Base-by-base conservation (phyloP, 2,888 invertebrate species). In the Euzophera pinguis region DNA sequence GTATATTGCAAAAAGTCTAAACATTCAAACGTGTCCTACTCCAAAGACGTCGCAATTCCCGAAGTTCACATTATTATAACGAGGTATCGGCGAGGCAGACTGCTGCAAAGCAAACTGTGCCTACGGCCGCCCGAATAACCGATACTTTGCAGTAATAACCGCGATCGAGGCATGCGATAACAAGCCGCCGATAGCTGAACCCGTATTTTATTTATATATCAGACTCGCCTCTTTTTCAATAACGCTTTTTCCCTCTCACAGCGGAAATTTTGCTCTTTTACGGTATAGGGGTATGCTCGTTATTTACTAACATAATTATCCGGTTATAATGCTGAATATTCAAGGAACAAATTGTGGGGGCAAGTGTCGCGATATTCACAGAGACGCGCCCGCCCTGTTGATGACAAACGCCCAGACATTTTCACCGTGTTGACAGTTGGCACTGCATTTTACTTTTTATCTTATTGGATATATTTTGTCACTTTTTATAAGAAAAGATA, bases 1-100 rank as follows among this genome's bases (percentile, higher is more conserved):
- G 52, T 37, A 54, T 53, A 53, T 50, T 53, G 47, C 60, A 61
- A 67, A 65, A 67, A 71, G 69, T 63, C 57, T 56, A 63, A 70
- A 63, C 64, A 67, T 78, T 75, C 67, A 69, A 72, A 65, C 65
- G 70, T 54, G 65, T 67, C 71, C 82, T 67, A 75, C 88, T 89
- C 88, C 71, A 75, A 74, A 77, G 86, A 83, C 78, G 81, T 78
- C 84, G 75, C 79, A 80, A 79, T 84, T 81, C 89, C 79, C 80
- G 82, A 86, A 86, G 88, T 89, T 90, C 89, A 88, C 88, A 89
- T 90, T 90, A 89, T 89, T 89, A 89, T 90, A 90, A 89, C 89
- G 85, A 90, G 87, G 80, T 76, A 72, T 81, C 76, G 80, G 81
- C 84, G 74, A 73, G 75, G 66, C 79, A 82, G 76, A 68, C 54